Conservation (phyloP, 2,797 vertebrate species). For the Astyanax mexicanus region DNA sequence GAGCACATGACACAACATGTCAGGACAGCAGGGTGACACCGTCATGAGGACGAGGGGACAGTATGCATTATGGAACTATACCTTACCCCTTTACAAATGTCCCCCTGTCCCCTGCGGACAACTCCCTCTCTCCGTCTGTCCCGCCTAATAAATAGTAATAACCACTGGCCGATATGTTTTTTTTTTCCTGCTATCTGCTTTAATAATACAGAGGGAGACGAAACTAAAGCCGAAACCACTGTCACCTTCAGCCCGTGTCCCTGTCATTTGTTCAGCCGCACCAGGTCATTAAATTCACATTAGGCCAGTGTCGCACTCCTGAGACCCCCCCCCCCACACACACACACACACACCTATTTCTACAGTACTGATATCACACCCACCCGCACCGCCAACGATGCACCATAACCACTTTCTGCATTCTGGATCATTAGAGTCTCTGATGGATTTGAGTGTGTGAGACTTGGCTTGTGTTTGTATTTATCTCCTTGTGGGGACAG, state of each 20-base stretch:
- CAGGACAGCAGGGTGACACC: constrained; percentile 4
- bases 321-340: constrained; percentile 54
- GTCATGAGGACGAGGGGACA: neutral
- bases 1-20: constrained; percentile 1
- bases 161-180: constrained; percentile 13
- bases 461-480: neutral
- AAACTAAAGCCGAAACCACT: constrained; percentile 86
- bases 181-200: neutral
- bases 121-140: neutral
- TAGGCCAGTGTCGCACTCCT: constrained; percentile 83
- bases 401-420: constrained; percentile 92
- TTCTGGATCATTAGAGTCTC: constrained; percentile 91
- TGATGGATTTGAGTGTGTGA: constrained; percentile 76
- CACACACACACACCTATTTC: constrained; percentile 22
- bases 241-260: constrained; percentile 94
- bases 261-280: constrained; percentile 94
- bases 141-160: constrained; percentile 28
- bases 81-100: neutral
- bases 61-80: neutral
- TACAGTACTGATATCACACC: constrained; percentile 3
- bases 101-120: constrained; percentile 4
- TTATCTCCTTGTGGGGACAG: neutral
- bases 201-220: constrained; percentile 69
- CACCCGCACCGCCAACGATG: constrained; percentile 79
- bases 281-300: constrained; percentile 99